phyloP scores from a whole-genome alignment of 2,797 vertebrate genomes.

The Tenualosa thibaudeaui region DNA sequence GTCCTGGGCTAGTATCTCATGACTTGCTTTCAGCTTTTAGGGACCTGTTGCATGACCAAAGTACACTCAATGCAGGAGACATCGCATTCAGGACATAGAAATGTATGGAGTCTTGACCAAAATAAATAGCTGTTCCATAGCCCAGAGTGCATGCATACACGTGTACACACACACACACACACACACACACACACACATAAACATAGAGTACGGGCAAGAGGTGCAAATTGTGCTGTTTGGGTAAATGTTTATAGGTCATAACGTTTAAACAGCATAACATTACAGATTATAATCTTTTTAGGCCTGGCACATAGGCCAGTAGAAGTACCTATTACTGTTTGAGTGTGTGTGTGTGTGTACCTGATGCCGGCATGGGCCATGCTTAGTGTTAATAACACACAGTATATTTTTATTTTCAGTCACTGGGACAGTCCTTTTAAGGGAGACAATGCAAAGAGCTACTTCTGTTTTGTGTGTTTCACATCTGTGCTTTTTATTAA shows the following conservation, averaged over 20 bases:
- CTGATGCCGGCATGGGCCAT: no score
- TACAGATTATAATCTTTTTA: no score
- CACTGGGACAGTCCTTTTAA: background rate
- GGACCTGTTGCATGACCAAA: background rate
- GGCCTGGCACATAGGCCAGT: no score
- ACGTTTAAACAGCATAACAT: no score
- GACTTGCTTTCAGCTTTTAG: background rate
- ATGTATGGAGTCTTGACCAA: background rate
- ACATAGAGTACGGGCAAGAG: background rate
- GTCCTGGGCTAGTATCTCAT: background rate
- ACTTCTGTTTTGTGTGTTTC: slow-evolving; percentile 1
- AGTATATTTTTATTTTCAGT: background rate
- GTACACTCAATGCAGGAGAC: background rate
- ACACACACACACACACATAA: no score
- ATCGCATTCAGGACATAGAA: background rate
- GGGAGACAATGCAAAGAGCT: background rate
- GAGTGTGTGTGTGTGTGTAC: no score
- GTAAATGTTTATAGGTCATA: no score
- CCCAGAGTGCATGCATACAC: background rate
- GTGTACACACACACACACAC: no score
- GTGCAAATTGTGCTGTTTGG: no score
- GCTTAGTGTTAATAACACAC: no score
- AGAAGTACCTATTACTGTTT: no score
- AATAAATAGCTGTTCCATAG: background rate
- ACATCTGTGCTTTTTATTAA: background rate